Evolutionary conservation across 2,888 invertebrate genomes (phyloP), one percentile per base, ranked within the genome.

Genomic region (Schizaphis graminum): DNA sequence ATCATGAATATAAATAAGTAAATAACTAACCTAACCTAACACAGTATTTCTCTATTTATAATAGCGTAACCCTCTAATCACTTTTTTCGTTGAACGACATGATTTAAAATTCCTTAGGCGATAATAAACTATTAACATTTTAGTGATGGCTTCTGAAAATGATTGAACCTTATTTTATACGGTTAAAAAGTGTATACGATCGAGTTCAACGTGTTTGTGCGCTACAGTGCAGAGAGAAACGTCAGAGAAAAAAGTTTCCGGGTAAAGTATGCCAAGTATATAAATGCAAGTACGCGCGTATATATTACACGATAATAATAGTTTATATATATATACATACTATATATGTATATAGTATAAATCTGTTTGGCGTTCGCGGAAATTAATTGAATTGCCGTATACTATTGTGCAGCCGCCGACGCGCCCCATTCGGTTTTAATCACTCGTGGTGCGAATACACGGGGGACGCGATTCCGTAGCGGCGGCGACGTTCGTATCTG

Each of bases 341-440:
- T n/a, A n/a, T 67, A 16, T n/a, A 67, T 67, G 4, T 67, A 16
- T 67, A 16, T 77, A 53, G 21, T n/a, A 5, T 67, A 35, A 77
- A 35, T 35, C 16, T 35, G 35, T 16, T 77, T 77, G 85, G 26
- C 92, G 49, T 84, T 84, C 21, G 41, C 89, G 85, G 67, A 94
- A 94, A 91, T 94, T 94, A 94, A 94, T 94, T 94, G 94, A 91
- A 94, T 86, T 86, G 90, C 94, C 90, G 35, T 77, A 35, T 77
- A 85, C 57, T 84, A 93, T 93, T 93, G 93, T 89, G 93, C 87
- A n/a, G 91, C 11, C 86, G 86, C 24, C 89, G 41, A 86, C 61
- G 28, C 67, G 35, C 53, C 35, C 61, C 86, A 56, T 89, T 89
- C 47, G 57, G 90, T 86, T 90, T 94, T 94, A 94, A 94, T 94